These are phyloP conservation scores for Chionis minor DNA, from an alignment of 2,113 vertebrate species.

Conservation along the genomic window DNA sequence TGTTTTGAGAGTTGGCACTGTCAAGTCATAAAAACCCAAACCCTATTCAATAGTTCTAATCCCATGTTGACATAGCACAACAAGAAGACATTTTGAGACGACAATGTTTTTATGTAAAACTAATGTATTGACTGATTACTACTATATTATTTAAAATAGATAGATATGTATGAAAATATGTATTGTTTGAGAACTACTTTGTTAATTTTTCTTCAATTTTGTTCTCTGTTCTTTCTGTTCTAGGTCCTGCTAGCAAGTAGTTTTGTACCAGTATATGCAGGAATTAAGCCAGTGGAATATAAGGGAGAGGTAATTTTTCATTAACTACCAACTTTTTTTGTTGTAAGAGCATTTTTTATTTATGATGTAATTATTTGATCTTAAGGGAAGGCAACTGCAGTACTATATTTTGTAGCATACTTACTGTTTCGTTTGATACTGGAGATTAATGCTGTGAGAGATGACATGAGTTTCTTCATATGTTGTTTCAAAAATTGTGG, in stretches of 20 bases:
- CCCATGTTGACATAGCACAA: neutral
- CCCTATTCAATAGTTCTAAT: neutral
- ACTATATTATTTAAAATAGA: neutral
- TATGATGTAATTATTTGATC: neutral
- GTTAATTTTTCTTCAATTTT: neutral
- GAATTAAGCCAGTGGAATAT: slow-evolving; percentile 84
- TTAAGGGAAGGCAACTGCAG: neutral
- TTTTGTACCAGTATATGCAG: slow-evolving; percentile 88
- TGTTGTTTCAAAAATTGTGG: neutral
- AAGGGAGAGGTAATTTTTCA: slow-evolving; percentile 82
- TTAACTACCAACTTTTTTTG: neutral
- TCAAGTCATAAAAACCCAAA: neutral
- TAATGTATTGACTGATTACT: neutral
- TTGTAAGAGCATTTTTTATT: neutral
- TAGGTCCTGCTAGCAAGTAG: slow-evolving; percentile 90
- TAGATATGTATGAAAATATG: neutral
- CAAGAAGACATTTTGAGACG: neutral
- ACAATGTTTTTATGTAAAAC: neutral
- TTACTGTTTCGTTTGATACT: neutral
- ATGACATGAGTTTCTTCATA: neutral
- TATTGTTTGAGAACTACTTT: neutral
- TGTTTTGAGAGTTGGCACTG: neutral
- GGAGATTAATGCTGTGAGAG: neutral
- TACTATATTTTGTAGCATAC: neutral
- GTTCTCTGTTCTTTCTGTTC: neutral